Evolutionary conservation across 2,888 invertebrate genomes (phyloP).

Genomic region (Branchellion lobata): DNA sequence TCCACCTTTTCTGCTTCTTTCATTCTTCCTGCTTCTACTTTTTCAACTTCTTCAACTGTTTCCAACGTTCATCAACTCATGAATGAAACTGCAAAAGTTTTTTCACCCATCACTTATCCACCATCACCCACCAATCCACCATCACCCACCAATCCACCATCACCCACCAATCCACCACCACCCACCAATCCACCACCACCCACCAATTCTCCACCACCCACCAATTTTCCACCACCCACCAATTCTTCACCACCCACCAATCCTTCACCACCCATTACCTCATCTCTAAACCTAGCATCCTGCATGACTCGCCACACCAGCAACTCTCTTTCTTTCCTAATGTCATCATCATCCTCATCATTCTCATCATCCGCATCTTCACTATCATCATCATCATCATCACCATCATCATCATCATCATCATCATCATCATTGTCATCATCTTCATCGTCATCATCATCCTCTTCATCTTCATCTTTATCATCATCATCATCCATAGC

Average conservation of each 20-base stretch:
- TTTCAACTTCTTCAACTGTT: conserved; percentile 13
- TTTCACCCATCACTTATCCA: background rate
- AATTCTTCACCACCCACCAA: background rate
- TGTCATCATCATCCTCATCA: too few relatives aligned
- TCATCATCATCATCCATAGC: background rate
- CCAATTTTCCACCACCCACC: background rate
- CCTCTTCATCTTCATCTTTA: background rate
- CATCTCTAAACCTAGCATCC: too few relatives aligned
- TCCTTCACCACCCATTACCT: background rate
- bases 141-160: background rate
- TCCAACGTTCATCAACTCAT: background rate
- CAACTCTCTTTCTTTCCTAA: too few relatives aligned
- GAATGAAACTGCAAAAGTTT: background rate
- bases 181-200: too few relatives aligned
- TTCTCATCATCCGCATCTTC: too few relatives aligned
- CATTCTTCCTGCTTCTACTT: conserved; percentile 8
- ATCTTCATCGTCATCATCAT: background rate
- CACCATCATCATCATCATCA: background rate
- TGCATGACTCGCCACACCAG: too few relatives aligned
- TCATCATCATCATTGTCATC: background rate
- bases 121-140: too few relatives aligned
- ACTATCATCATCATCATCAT: background rate
- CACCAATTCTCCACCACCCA: too few relatives aligned
- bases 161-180: too few relatives aligned
- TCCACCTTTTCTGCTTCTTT: conserved; percentile 1